phyloP scores from a whole-genome alignment of 35 echinoderm and acorn worm genomes.

The Stichopus chloronotus region DNA sequence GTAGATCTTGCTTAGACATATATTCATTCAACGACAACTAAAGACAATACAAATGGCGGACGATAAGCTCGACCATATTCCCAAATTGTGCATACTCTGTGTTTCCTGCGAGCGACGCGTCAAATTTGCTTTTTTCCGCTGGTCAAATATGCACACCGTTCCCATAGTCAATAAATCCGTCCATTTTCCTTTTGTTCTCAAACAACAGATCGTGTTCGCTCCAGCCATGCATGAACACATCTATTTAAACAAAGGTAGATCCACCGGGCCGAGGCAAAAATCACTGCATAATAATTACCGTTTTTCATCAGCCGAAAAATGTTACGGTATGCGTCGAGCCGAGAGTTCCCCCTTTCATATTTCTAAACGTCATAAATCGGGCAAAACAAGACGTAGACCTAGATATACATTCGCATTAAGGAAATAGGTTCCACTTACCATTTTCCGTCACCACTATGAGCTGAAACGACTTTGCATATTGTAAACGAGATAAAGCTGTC shows the following conservation, averaged over 20 bases:
- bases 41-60: no score
- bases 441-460: no score
- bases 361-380: no score
- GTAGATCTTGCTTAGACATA: no score
- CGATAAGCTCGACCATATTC: no score
- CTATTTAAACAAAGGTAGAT: background rate
- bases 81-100: no score
- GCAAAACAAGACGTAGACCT: no score
- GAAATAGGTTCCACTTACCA: background rate
- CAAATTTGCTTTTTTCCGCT: no score
- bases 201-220: constrained; percentile 30
- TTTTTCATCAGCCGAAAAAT: background rate
- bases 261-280: background rate
- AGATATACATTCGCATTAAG: no score
- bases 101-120: no score
- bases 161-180: constrained; percentile 19
- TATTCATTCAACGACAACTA: no score
- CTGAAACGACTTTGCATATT: background rate
- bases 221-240: constrained; percentile 12
- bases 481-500: background rate
- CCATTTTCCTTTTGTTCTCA: constrained; percentile 8
- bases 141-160: background rate
- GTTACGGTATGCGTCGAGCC: background rate
- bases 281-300: constrained; percentile 7
- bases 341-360: no score